Base-by-base conservation (phyloP, 92 coral and sea anemone species). In the Umimayanthus chanpuru region DNA sequence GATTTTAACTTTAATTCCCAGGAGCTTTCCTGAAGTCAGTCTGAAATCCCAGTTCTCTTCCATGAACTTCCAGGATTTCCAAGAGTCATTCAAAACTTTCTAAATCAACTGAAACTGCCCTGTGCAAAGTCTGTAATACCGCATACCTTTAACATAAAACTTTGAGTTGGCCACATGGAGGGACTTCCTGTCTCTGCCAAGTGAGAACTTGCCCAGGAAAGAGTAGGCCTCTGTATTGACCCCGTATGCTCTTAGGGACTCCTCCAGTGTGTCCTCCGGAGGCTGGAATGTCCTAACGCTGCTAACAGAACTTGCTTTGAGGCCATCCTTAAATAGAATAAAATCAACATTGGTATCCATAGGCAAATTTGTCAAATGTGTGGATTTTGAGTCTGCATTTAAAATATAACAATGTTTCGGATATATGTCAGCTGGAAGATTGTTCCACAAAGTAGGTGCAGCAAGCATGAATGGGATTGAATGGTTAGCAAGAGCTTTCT, bases 101-200 rank as follows among this genome's bases (percentile, higher is more conserved):
- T 20, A 61, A 61, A 7, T 61, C 68, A 61, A 14, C 23, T 61
- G 26, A 21, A 61, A 61, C 20, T 14, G 4, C 20, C 12, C 18
- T 12, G 20, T 53, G 58, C 21, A 7, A 61, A 0, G 68, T 61
- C 2, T 18, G 9, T 61, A 61, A 21, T 12, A 53, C 58, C 14
- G 20, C 21, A 25, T 32, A 94, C 99, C 98, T 95, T 91, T 97
- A 2, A 93, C 92, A 84, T 97, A 95, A 86, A 97, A 97, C 90
- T 97, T 97, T 26, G 99, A 97, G 87, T 97, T 97, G n/a, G 99
- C 99, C 20, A 97, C 98, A 88, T 95, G 98, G 61, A 96, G 15
- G 5, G 98, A 91, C 79, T 90, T 91, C 64, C 97, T 90, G 50
- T 91, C 98, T 43, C 98, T 87, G 70, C 93, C 55, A 61, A 95